A percentile compares a stretch with the other conserved stretches of the same genome.
phyloP scores from a whole-genome alignment of 2,113 vertebrate species.

The Cebus imitator region DNA sequence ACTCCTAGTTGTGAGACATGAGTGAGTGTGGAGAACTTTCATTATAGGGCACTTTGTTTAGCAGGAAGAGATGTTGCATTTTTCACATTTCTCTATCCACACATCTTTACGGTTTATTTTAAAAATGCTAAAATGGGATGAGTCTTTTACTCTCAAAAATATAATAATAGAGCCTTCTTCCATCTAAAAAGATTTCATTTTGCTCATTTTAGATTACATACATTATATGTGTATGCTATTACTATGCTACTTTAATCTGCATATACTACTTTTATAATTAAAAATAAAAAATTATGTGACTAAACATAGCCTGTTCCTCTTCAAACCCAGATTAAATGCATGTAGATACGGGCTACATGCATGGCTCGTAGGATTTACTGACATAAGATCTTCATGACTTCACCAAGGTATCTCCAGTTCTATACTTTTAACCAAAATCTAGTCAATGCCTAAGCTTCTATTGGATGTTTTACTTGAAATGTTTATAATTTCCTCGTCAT shows the following conservation, averaged over 20 bases:
- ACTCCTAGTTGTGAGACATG: constrained; percentile 13
- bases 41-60: background rate
- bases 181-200: constrained; percentile 6
- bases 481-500: background rate
- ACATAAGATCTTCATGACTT: background rate
- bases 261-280: constrained; percentile 29
- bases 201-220: constrained; percentile 23
- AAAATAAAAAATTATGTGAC: background rate
- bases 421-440: background rate
- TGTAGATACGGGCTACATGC: background rate
- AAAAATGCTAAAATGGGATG: background rate
- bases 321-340: background rate
- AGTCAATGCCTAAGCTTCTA: background rate
- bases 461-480: background rate
- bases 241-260: background rate
- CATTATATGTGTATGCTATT: background rate
- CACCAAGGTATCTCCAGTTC: background rate
- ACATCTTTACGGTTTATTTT: background rate
- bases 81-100: background rate
- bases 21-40: background rate
- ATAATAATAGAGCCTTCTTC: background rate
- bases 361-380: background rate
- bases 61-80: background rate
- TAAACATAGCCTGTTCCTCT: background rate
- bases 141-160: constrained; percentile 2